A percentile compares a stretch with the other conserved stretches of the same genome.
Conservation (phyloP, 2,113 vertebrate species). For the Pterocles orientalis region DNA sequence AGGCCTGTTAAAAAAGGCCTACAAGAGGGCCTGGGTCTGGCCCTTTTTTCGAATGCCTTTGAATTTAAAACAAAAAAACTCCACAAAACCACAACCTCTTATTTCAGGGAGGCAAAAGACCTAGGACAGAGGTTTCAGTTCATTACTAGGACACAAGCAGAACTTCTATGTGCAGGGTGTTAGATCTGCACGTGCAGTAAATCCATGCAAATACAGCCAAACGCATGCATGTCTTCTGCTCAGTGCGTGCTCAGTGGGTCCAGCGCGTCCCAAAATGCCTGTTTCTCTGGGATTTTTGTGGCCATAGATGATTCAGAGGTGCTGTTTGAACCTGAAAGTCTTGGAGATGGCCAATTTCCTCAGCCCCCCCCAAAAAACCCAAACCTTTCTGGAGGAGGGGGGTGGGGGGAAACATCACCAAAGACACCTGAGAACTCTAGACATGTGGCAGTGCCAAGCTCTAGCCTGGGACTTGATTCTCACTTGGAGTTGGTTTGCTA, state of each 20-base stretch:
- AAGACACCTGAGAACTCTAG: neutral
- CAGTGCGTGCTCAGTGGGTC: neutral
- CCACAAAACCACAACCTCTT: neutral
- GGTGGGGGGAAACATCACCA: neutral
- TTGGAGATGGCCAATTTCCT: neutral
- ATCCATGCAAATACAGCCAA: neutral
- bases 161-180: neutral
- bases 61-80: neutral
- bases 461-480: neutral
- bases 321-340: neutral
- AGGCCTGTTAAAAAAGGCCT: neutral
- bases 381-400: too few species aligned
- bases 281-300: neutral
- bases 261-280: neutral
- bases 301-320: neutral
- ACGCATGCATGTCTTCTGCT: neutral
- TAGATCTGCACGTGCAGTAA: neutral
- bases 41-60: neutral
- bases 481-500: neutral
- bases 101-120: neutral
- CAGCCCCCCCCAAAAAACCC: neutral
- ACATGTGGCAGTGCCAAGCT: neutral
- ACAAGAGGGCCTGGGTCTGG: too few species aligned
- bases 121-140: neutral
- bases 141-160: neutral